Percentiles rank a stretch among this genome's conserved stretches.
Evolutionary conservation across 2,113 vertebrate genomes (phyloP).

Genomic region (Pedetes capensis): DNA sequence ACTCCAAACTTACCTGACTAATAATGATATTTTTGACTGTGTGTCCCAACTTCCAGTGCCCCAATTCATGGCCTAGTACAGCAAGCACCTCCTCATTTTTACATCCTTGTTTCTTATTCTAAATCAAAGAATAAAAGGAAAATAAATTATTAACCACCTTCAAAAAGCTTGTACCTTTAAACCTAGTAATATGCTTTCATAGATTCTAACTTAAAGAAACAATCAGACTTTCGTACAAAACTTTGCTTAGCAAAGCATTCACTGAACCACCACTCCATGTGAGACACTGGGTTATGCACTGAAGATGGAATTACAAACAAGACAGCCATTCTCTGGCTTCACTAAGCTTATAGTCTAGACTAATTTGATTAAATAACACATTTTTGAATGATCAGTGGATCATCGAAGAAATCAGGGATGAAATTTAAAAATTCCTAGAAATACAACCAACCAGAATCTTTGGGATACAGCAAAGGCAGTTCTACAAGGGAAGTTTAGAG

Average conservation of each 20-base stretch:
- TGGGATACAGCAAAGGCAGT: no score
- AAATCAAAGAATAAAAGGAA: slow-evolving; percentile 55
- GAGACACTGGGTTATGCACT: background rate
- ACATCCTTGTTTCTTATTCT: slow-evolving; percentile 98
- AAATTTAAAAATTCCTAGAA: no score
- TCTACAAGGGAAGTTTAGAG: no score
- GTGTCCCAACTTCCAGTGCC: slow-evolving; percentile 98
- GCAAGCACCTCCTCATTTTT: slow-evolving; percentile 97
- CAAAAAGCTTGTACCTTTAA: slow-evolving; percentile 19
- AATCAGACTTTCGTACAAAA: slow-evolving; percentile 26
- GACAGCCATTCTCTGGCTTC: background rate
- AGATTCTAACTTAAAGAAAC: slow-evolving; percentile 18
- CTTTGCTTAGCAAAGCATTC: slow-evolving; percentile 17
- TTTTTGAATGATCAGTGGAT: no score
- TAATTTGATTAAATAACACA: no score
- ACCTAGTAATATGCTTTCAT: background rate
- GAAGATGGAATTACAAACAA: background rate
- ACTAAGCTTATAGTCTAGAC: background rate
- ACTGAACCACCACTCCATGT: background rate
- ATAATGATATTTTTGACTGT: slow-evolving; percentile 98
- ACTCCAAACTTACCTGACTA: slow-evolving; percentile 90
- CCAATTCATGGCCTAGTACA: slow-evolving; percentile 96
- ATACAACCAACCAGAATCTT: no score
- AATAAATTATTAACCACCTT: slow-evolving; percentile 26
- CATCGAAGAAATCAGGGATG: no score